Conservation (phyloP, 2,113 vertebrate species). For the Mellivora capensis region DNA sequence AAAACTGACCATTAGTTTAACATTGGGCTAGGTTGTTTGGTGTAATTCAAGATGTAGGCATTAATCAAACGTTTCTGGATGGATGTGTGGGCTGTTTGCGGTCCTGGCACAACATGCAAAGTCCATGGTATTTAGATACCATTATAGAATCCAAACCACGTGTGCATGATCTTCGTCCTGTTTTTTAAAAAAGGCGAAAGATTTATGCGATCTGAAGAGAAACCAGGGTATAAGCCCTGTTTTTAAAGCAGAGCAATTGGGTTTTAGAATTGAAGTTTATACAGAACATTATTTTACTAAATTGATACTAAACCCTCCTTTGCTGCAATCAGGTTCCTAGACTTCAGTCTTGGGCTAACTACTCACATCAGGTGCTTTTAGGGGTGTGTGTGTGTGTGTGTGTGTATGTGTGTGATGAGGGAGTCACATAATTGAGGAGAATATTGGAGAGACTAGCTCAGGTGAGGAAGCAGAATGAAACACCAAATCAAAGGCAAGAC, state of each 20-base stretch:
- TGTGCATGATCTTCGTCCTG: not conserved
- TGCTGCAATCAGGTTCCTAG: not conserved
- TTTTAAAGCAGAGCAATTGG: not conserved
- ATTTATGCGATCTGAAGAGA: too few species aligned
- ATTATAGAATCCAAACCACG: not conserved
- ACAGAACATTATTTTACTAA: slow-evolving; percentile 1
- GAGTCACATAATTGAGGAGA: slow-evolving; percentile 12
- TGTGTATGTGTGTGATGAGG: not conserved
- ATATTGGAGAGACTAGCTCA: slow-evolving; percentile 3
- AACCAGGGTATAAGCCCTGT: too few species aligned
- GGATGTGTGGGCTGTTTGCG: not conserved
- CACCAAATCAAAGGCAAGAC: slow-evolving; percentile 63
- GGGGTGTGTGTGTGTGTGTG: not conserved
- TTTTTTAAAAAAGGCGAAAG: too few species aligned
- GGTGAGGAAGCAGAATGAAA: slow-evolving; percentile 65
- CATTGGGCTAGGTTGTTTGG: not conserved
- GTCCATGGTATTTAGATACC: not conserved
- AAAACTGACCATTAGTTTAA: not conserved
- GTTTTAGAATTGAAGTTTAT: slow-evolving; percentile 27
- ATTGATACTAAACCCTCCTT: not conserved
- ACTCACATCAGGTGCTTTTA: slow-evolving; percentile 13
- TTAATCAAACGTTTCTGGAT: not conserved
- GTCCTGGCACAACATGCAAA: not conserved
- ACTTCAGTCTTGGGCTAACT: not conserved
- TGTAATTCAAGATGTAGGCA: slow-evolving; percentile 24